Base-by-base conservation (phyloP, 2,888 invertebrate species). In the Dusona sp. region DNA sequence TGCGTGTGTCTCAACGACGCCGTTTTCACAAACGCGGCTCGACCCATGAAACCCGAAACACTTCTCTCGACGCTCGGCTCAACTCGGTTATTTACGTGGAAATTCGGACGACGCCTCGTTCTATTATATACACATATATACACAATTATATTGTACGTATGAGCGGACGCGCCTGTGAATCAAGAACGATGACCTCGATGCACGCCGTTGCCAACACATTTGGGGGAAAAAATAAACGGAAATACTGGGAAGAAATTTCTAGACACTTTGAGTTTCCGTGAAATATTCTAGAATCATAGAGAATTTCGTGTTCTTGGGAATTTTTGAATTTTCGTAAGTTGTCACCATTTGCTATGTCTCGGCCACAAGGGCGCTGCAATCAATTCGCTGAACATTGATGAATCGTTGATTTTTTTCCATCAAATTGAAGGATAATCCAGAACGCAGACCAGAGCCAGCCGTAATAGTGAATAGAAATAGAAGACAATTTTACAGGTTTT, bases 181-280 rank as follows among this genome's bases (percentile, higher is more conserved):
- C 65, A 80, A 83, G 86, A 86, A 86, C 86, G 78, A 86, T 86
- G 86, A 86, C 86, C 86, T 86, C 86, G 70, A n/a, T 68, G 3
- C 13, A 45, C 29, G 33, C 2, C 74, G 73, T 68, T 75, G 82
- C 74, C 74, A 74, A 73, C 67, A 65, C 54, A 1, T 25, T 22
- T n/a, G 19, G 16, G 45, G 13, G 25, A 77, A 48, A 79, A 65
- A 54, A n/a, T 51, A 4, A 82, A 79, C 11, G 48, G n/a, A 7
- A 42, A 38, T 42, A 9, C 19, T 29, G 25, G 16, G 7, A 64
- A 70, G 61, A 36, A n/a, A 61, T 79, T 64, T 75, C 84, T 82
- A 79, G 75, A 64, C 29, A 75, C 51, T 75, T 85, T 74, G 42
- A 4, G 68, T 51, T 68, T 70, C 19, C n/a, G 25, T 33, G 7